Conservation (phyloP, 2,797 vertebrate genomes). For the Platyrinchus mystaceus region DNA sequence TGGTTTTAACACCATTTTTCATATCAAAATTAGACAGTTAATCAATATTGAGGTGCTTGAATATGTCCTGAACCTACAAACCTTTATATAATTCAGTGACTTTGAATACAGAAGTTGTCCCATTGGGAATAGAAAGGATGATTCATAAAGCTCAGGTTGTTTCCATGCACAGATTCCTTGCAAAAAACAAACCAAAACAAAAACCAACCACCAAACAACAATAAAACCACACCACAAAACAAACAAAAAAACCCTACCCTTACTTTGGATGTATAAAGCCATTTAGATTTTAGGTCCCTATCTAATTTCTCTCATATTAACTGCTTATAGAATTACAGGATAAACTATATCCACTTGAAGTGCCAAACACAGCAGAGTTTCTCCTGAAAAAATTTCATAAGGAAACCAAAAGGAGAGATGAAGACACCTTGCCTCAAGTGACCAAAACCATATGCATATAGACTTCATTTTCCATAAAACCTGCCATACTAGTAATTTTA, state of each 20-base stretch:
- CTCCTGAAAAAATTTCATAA: neutral
- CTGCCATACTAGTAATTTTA: neutral
- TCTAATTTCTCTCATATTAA: neutral
- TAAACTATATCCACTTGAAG: neutral
- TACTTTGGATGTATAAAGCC: neutral
- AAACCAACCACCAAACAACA: too few species aligned
- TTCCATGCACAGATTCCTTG: neutral
- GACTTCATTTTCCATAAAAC: neutral
- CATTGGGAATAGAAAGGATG: neutral
- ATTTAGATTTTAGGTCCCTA: neutral
- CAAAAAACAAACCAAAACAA: neutral
- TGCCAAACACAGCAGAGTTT: neutral
- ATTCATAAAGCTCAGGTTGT: neutral
- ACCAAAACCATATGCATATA: neutral
- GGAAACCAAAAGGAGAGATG: neutral
- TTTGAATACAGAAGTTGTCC: neutral
- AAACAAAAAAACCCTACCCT: neutral
- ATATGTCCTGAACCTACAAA: constrained; percentile 11
- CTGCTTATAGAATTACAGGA: neutral
- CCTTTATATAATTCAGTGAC: constrained; percentile 2
- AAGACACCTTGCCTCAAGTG: neutral
- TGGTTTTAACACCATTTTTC: constrained; percentile 13
- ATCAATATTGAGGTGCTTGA: constrained; percentile 43
- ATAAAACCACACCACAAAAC: neutral
- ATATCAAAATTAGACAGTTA: constrained; percentile 39